These are phyloP conservation scores for Acipenser ruthenus DNA, from an alignment of 2,797 vertebrate genomes.

Conservation along the genomic window DNA sequence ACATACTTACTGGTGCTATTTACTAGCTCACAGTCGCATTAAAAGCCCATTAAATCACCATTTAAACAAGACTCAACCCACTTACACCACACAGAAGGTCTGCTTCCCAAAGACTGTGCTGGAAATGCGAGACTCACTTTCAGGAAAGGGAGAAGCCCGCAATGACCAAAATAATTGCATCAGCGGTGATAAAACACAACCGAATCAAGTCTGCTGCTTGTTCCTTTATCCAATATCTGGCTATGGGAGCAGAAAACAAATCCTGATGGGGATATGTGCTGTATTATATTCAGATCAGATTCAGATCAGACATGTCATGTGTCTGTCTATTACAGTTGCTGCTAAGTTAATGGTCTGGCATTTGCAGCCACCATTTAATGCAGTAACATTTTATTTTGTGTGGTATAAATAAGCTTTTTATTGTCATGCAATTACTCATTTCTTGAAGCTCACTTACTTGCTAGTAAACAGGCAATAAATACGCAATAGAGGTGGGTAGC, in stretches of 20 bases:
- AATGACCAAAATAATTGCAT: slow-evolving; percentile 49
- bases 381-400: no score
- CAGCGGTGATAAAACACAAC: slow-evolving; percentile 57
- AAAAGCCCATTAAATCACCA: slow-evolving; percentile 8
- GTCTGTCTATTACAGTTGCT: no score
- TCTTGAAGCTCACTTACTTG: no score
- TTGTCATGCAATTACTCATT: no score
- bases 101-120: not conserved
- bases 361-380: no score
- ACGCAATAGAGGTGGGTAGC: not conserved
- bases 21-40: not conserved
- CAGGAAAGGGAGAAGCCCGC: slow-evolving; percentile 22
- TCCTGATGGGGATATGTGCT: slow-evolving; percentile 40
- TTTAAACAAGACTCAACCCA: slow-evolving; percentile 6
- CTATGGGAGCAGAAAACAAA: slow-evolving; percentile 52
- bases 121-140: slow-evolving; percentile 14
- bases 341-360: no score
- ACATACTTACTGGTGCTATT: not conserved
- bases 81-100: slow-evolving; percentile 3
- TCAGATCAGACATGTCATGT: not conserved
- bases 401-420: no score
- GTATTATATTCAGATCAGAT: slow-evolving; percentile 42
- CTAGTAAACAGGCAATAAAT: no score
- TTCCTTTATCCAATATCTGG: slow-evolving; percentile 54
- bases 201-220: slow-evolving; percentile 54